Percentiles rank a stretch among this genome's conserved stretches.
Conservation (phyloP, 2,888 invertebrate species). For the Diarsia dahlii region DNA sequence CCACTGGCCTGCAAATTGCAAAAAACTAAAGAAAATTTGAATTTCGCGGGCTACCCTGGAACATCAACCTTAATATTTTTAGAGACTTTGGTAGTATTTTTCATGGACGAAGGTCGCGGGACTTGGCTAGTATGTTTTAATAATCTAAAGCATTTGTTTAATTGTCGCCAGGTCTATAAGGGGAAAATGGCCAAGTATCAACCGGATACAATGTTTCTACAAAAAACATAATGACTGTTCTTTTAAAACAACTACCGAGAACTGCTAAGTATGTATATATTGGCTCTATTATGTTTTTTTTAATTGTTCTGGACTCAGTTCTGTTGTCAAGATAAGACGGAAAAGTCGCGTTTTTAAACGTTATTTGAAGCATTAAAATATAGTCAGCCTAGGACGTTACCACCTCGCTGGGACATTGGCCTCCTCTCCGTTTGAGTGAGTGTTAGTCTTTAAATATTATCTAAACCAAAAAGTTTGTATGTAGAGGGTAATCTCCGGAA, state of each 20-base stretch:
- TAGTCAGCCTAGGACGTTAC: neutral
- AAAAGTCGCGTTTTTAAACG: constrained; percentile 19
- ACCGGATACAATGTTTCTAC: neutral
- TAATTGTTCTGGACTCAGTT: constrained; percentile 25
- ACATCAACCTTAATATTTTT: too few species aligned
- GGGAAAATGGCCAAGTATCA: neutral
- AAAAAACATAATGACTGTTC: neutral
- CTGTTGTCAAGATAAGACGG: neutral
- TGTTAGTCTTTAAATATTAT: neutral
- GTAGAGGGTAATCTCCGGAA: too few species aligned
- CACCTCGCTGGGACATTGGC: neutral
- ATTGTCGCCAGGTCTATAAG: neutral
- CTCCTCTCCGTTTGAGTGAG: neutral
- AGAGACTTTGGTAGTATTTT: too few species aligned
- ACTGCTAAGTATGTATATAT: constrained; percentile 2
- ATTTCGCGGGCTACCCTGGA: too few species aligned
- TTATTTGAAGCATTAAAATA: neutral
- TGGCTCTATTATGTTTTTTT: neutral
- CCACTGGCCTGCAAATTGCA: too few species aligned
- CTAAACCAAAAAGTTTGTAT: too few species aligned
- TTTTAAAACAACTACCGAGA: constrained; percentile 13
- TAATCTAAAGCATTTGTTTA: neutral
- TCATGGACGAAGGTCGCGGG: too few species aligned
- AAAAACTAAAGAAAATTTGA: too few species aligned
- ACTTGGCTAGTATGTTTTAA: too few species aligned